Evolutionary conservation across 2,888 invertebrate species (phyloP), one percentile per base, ranked within the genome.

Genomic region (Tetheella fluctuosa): DNA sequence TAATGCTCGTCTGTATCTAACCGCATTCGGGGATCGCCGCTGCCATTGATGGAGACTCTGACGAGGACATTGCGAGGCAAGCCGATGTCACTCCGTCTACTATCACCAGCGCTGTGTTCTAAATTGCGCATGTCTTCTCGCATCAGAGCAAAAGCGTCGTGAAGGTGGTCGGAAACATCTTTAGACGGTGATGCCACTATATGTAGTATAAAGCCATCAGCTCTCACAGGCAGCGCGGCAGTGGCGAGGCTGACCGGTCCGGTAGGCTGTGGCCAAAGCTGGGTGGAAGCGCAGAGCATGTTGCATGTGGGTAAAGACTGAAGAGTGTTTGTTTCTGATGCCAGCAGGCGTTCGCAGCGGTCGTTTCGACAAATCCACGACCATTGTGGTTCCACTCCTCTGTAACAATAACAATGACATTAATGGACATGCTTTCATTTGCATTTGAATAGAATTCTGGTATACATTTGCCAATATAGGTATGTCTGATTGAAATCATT

Each of bases 231-330:
- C 23, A 95, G 91, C 25, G 95, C 95, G 59, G 94, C 94, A 20
- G 94, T 94, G 67, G 95, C 96, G 25, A 97, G 93, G 66, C 94
- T 93, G 34, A 96, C 94, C 62, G 95, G 95, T 0, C 96, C 95
- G 2, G 96, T 96, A 58, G 97, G 97, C 84, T 95, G 95, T 30
- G 97, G 97, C 97, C 97, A 97, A 28, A 97, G 93, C 71, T 96
- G 95, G 30, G 94, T 94, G 60, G 95, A 94, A 28, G 96, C 96
- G 85, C 97, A 97, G 17, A 96, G 93, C 94, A 97, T 96, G 76
- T 95, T 95, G 88, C 97, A 97, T 8, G 96, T 96, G 52, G 95
- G 94, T 70, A 96, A 90, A 7, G 96, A 95, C 73, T 93, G 95
- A 64, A 93, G 94, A 64, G 74, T 77, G 23, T 85, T 83, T 57